Conservation (phyloP, 53 echinoderm and acorn worm species). For the Patiria pectinifera region DNA sequence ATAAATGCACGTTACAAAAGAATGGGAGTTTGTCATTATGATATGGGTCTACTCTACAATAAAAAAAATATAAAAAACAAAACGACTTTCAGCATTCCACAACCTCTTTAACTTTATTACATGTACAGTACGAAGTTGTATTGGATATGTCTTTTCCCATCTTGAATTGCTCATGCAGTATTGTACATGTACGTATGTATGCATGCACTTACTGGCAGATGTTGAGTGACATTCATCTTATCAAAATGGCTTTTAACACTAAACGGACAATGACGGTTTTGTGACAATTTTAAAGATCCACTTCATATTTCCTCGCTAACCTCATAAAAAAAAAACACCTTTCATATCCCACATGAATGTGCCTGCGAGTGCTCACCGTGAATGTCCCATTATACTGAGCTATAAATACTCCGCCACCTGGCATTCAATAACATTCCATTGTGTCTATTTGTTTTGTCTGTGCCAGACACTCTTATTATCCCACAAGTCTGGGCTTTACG, state of each 20-base stretch:
- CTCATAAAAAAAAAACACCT: not conserved
- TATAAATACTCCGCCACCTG: conserved; percentile 28
- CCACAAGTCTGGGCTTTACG: not conserved
- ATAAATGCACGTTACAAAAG: too few relatives aligned
- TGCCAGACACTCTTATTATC: not conserved
- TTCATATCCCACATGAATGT: not conserved
- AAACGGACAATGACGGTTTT: not conserved
- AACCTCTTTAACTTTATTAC: too few relatives aligned
- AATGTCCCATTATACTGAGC: not conserved
- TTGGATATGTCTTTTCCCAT: too few relatives aligned
- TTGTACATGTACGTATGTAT: too few relatives aligned
- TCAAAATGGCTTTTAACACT: not conserved
- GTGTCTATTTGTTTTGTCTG: conserved; percentile 43
- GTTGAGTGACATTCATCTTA: not conserved
- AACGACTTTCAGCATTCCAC: too few relatives aligned
- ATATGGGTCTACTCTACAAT: too few relatives aligned
- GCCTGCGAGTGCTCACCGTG: not conserved
- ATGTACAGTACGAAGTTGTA: too few relatives aligned
- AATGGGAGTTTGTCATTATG: too few relatives aligned
- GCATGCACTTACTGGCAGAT: not conserved
- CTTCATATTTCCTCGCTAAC: not conserved
- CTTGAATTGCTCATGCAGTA: too few relatives aligned
- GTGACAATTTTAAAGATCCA: not conserved
- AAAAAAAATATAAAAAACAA: too few relatives aligned
- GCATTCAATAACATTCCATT: conserved; percentile 10